Conservation (phyloP, 2,113 vertebrate genomes). For the Caloenas nicobarica region DNA sequence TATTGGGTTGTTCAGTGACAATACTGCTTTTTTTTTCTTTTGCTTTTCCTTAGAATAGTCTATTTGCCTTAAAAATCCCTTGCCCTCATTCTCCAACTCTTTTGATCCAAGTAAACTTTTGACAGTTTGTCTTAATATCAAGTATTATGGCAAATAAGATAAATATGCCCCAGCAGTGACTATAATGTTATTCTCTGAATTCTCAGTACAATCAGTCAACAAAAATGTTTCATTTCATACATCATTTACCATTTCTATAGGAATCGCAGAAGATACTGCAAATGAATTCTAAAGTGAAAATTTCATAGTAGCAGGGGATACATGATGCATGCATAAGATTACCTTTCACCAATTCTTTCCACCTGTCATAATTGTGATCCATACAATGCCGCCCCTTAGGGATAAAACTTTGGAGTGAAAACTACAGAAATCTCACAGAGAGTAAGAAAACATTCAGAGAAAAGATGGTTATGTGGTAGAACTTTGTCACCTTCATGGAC, state of each 20-base stretch:
- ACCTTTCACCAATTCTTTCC: not conserved
- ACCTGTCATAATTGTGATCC: not conserved
- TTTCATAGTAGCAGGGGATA: not conserved
- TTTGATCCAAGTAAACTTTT: not conserved
- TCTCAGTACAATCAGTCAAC: not conserved
- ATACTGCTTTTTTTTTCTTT: not conserved
- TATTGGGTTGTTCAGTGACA: not conserved
- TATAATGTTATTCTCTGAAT: not conserved
- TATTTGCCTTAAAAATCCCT: not conserved
- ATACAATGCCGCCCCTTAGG: not conserved
- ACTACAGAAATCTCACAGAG: not conserved
- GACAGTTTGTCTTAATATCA: not conserved
- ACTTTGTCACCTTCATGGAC: not conserved
- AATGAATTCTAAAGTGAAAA: conserved; percentile 6
- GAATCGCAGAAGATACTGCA: not conserved
- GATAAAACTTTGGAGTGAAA: not conserved
- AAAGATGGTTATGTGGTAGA: not conserved
- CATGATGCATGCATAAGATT: not conserved
- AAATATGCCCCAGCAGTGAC: not conserved
- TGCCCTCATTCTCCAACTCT: not conserved
- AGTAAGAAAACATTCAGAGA: not conserved
- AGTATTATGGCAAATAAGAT: not conserved
- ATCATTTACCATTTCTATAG: not conserved
- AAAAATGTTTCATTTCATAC: conserved; percentile 40
- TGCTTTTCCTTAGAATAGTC: not conserved